Conservation (phyloP, 2,797 vertebrate species). For the Picus viridis region DNA sequence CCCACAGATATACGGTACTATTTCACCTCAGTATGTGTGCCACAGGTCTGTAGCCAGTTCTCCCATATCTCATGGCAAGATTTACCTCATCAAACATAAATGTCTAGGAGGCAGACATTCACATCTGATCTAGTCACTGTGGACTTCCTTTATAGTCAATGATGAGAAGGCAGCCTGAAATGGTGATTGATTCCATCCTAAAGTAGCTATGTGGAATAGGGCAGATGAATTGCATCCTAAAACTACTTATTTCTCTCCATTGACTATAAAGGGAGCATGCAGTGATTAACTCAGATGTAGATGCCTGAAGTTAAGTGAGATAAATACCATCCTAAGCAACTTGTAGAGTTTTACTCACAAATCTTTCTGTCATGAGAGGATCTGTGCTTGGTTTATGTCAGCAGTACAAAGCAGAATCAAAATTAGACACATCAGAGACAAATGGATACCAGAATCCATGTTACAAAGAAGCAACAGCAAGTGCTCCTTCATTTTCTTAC, state of each 20-base stretch:
- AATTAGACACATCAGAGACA: constrained; percentile 12
- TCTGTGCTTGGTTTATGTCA: constrained; percentile 5
- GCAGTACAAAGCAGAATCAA: neutral
- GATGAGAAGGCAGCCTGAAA: neutral
- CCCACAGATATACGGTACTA: neutral
- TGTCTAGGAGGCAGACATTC: neutral
- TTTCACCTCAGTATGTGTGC: neutral
- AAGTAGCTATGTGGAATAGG: constrained; percentile 23
- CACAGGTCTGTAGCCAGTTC: neutral
- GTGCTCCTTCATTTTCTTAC: neutral
- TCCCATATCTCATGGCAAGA: neutral
- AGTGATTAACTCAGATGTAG: constrained; percentile 24
- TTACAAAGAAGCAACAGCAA: constrained; percentile 9
- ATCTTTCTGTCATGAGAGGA: neutral
- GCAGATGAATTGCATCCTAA: constrained; percentile 39
- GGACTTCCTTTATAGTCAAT: neutral
- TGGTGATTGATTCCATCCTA: constrained; percentile 48
- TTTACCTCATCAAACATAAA: constrained; percentile 27
- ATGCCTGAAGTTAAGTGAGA: constrained; percentile 58
- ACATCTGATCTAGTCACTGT: neutral
- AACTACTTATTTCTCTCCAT: constrained; percentile 51
- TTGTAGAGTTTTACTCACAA: constrained; percentile 25
- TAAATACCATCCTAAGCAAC: constrained; percentile 35
- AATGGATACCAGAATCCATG: neutral
- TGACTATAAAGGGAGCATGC: constrained; percentile 16